phyloP scores from a whole-genome alignment of 2,888 invertebrate species.

The Argynnis bischoffii region DNA sequence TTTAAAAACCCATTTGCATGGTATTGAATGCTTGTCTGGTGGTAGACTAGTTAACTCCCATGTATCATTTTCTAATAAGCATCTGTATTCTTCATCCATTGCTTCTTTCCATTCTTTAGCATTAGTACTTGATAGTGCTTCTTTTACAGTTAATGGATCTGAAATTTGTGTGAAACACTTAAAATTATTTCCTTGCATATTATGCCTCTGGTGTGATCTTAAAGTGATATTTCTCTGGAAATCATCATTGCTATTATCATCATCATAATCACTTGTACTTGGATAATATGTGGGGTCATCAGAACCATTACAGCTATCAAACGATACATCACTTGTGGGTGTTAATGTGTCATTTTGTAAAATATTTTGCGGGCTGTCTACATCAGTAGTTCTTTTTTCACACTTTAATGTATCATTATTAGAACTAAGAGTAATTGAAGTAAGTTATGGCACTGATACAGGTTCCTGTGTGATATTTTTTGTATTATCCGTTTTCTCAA shows the following conservation, averaged over 20 bases:
- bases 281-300: constrained; percentile 2
- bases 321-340: no score
- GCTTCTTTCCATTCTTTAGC: constrained; percentile 34
- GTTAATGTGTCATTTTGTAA: no score
- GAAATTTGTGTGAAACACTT: constrained; percentile 1
- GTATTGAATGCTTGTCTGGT: constrained; percentile 31
- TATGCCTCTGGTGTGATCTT: background rate
- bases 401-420: no score
- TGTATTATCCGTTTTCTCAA: no score
- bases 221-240: background rate
- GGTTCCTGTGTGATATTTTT: no score
- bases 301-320: background rate
- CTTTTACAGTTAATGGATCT: constrained; percentile 8
- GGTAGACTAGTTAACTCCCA: constrained; percentile 33
- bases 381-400: no score
- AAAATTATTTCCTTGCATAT: constrained; percentile 1
- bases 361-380: no score
- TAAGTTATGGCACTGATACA: no score
- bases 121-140: constrained; percentile 1
- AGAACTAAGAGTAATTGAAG: no score
- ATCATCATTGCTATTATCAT: background rate
- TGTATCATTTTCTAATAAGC: constrained; percentile 37
- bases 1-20: constrained; percentile 42
- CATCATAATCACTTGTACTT: background rate
- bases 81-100: constrained; percentile 36